Base-by-base conservation (phyloP, 2,113 vertebrate species). In the Hydropotes inermis region DNA sequence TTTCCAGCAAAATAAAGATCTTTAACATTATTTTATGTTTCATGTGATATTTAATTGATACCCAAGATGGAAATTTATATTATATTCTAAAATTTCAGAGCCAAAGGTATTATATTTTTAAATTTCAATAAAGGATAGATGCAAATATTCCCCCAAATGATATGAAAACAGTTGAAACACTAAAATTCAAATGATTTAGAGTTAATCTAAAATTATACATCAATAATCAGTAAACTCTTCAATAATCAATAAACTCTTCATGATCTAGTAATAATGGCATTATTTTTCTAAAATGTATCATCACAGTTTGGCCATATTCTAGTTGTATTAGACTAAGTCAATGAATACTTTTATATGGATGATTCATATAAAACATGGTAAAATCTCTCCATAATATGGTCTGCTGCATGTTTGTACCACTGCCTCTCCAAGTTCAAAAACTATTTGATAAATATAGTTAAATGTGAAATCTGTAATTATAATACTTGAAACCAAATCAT, bases 281-380 rank as follows among this genome's bases (percentile, higher is more conserved):
- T 83, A 89, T 89, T 97, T 97, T 97, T 28, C 9, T 5, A 82
- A 78, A 91, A 86, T 19, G 5, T 64, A n/a, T 86, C 79, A 55
- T 17, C 39, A 67, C 54, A 70, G 8, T 91, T 50, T 89, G 45
- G 11, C 11, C 15, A 50, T 87, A 97, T 25, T 67, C 84, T 97
- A 85, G 97, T 57, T 30, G 76, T 4, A 93, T 74, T 61, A 94
- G 94, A 95, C 14, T 16, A 61, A 98, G 64, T 95, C 23, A 0
- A 87, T 64, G 47, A 67, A 94, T 97, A 97, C 78, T 97, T 98
- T 98, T 97, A 64, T 45, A 70, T 1, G 0, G 98, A 81, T 3
- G 1, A n/a, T 94, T 52, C 45, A 79, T 89, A 90, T 85, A 91
- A 95, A 95, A 83, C 9, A 95, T 81, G 28, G 15, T 55, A 79